Evolutionary conservation across 1,140 invertebrate species (phyloP).

Genomic region (Radopholus similis): DNA sequence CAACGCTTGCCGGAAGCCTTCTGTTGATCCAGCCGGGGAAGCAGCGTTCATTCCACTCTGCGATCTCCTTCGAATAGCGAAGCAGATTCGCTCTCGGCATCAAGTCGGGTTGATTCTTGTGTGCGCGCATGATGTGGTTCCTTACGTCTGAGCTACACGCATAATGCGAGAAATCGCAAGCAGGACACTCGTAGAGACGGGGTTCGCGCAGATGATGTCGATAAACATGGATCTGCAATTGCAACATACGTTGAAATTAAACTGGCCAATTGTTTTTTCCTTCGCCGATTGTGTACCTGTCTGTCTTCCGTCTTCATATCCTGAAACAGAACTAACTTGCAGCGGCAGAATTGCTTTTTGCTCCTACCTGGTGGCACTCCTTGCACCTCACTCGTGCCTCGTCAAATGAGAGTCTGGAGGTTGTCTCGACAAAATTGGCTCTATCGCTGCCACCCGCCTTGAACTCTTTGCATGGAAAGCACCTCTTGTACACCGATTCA

Average conservation of each 20-base stretch:
- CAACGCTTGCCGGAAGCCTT: constrained; percentile 33
- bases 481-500: constrained; percentile 40
- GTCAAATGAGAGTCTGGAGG: constrained; percentile 18
- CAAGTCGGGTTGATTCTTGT: constrained; percentile 36
- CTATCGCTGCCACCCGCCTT: constrained; percentile 26
- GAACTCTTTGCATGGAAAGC: constrained; percentile 46
- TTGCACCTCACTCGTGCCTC: constrained; percentile 38
- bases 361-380: constrained; percentile 43
- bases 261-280: neutral
- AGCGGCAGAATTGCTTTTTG: no score
- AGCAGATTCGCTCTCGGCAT: constrained; percentile 43
- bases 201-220: constrained; percentile 47
- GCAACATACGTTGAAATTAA: neutral
- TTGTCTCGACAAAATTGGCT: constrained; percentile 5
- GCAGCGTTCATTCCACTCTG: constrained; percentile 52
- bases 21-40: constrained; percentile 54
- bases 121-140: constrained; percentile 42
- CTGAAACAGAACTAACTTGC: no score
- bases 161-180: constrained; percentile 50
- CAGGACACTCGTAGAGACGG: constrained; percentile 46
- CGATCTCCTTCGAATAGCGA: constrained; percentile 37
- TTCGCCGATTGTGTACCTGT: constrained; percentile 15
- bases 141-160: constrained; percentile 39
- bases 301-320: constrained; percentile 52
- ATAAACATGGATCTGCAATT: constrained; percentile 45